Evolutionary conservation across 2,888 invertebrate species (phyloP).

Genomic region (Harmothoe impar): DNA sequence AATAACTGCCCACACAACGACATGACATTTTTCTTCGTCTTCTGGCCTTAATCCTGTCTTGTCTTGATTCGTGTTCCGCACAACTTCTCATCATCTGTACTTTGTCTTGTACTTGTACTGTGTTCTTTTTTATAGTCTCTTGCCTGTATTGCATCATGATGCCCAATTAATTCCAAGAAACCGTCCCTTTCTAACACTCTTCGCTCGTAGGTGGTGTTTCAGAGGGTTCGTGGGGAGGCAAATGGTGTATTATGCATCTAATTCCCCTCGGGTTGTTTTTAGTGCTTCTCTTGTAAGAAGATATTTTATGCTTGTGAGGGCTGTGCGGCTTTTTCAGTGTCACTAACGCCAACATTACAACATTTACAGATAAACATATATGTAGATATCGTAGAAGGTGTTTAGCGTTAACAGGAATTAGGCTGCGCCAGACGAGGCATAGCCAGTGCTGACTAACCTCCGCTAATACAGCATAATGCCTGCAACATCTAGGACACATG

Average conservation of each 20-base stretch:
- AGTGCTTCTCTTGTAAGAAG: neutral
- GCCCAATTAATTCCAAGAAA: conserved; percentile 33
- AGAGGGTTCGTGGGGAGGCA: neutral
- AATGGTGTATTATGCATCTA: conserved; percentile 6
- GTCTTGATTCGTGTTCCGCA: conserved; percentile 17
- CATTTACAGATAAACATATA: conserved; percentile 39
- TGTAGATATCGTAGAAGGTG: neutral
- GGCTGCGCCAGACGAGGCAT: conserved; percentile 1
- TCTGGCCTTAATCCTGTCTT: neutral
- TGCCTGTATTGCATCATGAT: conserved; percentile 41
- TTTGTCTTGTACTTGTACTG: conserved; percentile 33
- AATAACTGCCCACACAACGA: conserved; percentile 15
- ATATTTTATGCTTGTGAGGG: neutral
- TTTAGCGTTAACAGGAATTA: conserved; percentile 32
- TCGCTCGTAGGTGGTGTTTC: conserved; percentile 40
- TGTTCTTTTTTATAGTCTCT: conserved; percentile 10
- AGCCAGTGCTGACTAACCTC: conserved; percentile 11
- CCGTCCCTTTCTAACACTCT: conserved; percentile 27
- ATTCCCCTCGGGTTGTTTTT: neutral
- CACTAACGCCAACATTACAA: conserved; percentile 51
- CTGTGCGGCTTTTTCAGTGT: conserved; percentile 31
- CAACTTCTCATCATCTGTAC: conserved; percentile 39
- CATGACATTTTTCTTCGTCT: neutral
- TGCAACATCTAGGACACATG: conserved; percentile 10
- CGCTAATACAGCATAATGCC: neutral